These are phyloP conservation scores for Ursus arctos DNA, from an alignment of 2,113 vertebrate genomes.

Conservation along the genomic window DNA sequence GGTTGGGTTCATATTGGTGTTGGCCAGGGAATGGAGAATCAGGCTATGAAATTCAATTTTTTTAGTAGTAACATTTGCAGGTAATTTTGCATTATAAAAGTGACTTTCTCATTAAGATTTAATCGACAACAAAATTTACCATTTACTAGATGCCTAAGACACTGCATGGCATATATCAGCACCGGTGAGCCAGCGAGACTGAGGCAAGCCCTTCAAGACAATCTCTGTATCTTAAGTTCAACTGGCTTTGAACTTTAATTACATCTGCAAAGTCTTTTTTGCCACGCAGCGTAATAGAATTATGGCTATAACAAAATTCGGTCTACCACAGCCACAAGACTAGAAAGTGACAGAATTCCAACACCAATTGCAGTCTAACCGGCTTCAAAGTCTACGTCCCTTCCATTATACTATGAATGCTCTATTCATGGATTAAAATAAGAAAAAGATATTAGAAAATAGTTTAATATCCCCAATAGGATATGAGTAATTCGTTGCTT, in stretches of 20 bases:
- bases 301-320: background rate
- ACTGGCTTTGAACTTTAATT: background rate
- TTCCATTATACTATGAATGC: background rate
- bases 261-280: background rate
- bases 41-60: background rate
- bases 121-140: background rate
- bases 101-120: background rate
- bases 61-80: background rate
- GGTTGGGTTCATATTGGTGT: background rate
- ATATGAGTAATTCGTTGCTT: background rate
- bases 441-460: slow-evolving; percentile 16
- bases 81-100: background rate
- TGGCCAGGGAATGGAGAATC: background rate
- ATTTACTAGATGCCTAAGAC: background rate
- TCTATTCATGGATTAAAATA: background rate
- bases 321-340: background rate
- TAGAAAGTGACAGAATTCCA: background rate
- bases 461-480: background rate
- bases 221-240: background rate
- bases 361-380: background rate
- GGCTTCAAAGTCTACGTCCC: background rate
- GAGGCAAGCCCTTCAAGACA: background rate
- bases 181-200: background rate
- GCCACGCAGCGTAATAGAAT: background rate
- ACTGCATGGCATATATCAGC: background rate